phyloP scores from a whole-genome alignment of 2,888 invertebrate species.

The Meta bourneti region DNA sequence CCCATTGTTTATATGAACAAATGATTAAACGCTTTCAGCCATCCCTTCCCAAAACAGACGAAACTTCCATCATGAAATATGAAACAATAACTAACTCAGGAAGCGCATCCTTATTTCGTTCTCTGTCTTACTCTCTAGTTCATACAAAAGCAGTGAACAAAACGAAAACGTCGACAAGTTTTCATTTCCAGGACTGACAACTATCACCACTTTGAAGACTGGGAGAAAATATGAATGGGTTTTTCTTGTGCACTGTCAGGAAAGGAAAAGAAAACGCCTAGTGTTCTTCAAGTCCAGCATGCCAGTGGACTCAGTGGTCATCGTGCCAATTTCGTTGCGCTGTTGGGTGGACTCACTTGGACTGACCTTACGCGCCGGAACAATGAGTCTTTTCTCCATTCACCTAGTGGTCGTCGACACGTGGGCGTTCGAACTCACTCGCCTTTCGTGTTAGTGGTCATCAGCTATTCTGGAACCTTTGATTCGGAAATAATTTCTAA shows the following conservation, averaged over 20 bases:
- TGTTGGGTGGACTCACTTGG: background rate
- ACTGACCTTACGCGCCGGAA: constrained; percentile 47
- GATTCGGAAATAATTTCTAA: background rate
- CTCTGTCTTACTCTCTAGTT: background rate
- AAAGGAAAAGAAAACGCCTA: background rate
- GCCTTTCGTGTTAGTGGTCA: constrained; percentile 27
- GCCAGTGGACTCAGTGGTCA: constrained; percentile 22
- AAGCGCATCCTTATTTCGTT: constrained; percentile 39
- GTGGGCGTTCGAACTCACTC: constrained; percentile 9
- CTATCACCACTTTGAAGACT: background rate
- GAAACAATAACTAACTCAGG: constrained; percentile 24
- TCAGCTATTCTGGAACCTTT: background rate
- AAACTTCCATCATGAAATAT: background rate
- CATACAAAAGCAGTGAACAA: background rate
- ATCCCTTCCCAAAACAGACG: background rate
- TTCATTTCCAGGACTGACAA: background rate
- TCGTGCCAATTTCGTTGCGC: constrained; percentile 50
- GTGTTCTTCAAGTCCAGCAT: background rate
- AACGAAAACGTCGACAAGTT: background rate
- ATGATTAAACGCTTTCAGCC: background rate
- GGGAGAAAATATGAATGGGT: background rate
- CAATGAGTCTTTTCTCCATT: constrained; percentile 26
- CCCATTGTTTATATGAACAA: constrained; percentile 9
- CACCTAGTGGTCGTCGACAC: constrained; percentile 6
- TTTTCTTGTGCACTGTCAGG: background rate